Conservation (phyloP, 2,888 invertebrate genomes). For the Xanthorhoe designata region DNA sequence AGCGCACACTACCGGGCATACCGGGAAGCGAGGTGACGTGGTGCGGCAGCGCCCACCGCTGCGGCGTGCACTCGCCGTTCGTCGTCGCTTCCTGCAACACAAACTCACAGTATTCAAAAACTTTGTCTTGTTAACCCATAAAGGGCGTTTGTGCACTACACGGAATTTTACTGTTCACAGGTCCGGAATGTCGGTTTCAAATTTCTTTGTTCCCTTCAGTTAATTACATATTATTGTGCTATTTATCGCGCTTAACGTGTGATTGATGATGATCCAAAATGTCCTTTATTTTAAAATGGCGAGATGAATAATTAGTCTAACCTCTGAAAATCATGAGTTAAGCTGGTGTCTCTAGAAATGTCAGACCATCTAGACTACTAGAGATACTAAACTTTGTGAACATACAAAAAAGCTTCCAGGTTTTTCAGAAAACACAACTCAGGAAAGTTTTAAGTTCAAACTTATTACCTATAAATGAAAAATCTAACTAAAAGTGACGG, state of each 20-base stretch:
- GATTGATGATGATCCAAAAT: not conserved
- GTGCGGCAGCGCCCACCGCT: constrained; percentile 85
- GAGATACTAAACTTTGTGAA: not conserved
- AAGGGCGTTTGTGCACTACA: too few species aligned
- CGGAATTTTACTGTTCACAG: too few species aligned
- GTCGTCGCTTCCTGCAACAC: constrained; percentile 67
- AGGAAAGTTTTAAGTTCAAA: not conserved
- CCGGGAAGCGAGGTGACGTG: constrained; percentile 87
- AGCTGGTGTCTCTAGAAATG: not conserved
- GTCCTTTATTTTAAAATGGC: not conserved
- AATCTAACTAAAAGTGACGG: too few species aligned
- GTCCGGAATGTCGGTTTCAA: too few species aligned
- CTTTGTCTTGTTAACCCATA: not conserved
- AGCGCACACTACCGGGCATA: constrained; percentile 52
- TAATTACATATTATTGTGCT: too few species aligned
- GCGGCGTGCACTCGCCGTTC: constrained; percentile 72
- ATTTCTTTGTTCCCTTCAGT: too few species aligned
- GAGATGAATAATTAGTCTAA: constrained; percentile 1
- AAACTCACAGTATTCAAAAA: constrained; percentile 1
- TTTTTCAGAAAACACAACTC: not conserved
- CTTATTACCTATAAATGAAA: too few species aligned
- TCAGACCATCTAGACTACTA: constrained; percentile 9
- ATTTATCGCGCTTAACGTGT: not conserved
- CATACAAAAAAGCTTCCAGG: not conserved
- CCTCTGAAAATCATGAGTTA: not conserved